Base-by-base conservation (phyloP, 2,888 invertebrate species). In the Pollenia amentaria region DNA sequence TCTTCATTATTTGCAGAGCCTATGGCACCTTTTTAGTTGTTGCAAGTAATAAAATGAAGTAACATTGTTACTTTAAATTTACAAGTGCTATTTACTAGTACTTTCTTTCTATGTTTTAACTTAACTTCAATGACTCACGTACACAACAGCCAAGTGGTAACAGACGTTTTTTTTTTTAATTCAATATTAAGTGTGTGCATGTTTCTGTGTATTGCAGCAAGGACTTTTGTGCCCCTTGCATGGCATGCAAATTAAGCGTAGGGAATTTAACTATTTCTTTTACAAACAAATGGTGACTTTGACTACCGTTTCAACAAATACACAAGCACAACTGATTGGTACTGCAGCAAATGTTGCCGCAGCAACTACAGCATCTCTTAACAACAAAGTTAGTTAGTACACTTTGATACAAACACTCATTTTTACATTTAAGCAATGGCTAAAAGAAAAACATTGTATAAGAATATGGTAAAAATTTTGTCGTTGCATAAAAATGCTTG, bases 231-330 rank as follows among this genome's bases (percentile, higher is more conserved):
- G 69, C 44, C 72, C 21, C 62, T 67, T 77, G 60, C 70, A 75
- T 80, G 76, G 55, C 83, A 87, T 87, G 86, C 83, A 84, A 87
- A 87, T 84, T 84, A 84, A 87, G 86, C 83, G 72, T 51, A 18
- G 86, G 80, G 84, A 80, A 84, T 83, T 80, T 76, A 21, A 55
- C 18, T 70, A 55, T 60, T 80, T 77, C 60, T 72, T 76, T 75
- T 51, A n/a, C 60, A 73, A 64, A 72, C 77, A 82, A 77, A 73
- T 72, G 67, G 55, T 82, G 70, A 55, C 65, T 77, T 75, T 82
- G 16, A 82, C 60, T 78, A 44, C 48, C 16, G 73, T 42, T 62
- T 14, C 62, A 16, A 40, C 14, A 18, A 0, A 11, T 80, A 18
- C n/a, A 48, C n/a, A 48, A 53, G 62, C 64, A 29, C 73, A 81